Evolutionary conservation across 2,113 vertebrate genomes (phyloP).

Genomic region (Leuciscus idus): DNA sequence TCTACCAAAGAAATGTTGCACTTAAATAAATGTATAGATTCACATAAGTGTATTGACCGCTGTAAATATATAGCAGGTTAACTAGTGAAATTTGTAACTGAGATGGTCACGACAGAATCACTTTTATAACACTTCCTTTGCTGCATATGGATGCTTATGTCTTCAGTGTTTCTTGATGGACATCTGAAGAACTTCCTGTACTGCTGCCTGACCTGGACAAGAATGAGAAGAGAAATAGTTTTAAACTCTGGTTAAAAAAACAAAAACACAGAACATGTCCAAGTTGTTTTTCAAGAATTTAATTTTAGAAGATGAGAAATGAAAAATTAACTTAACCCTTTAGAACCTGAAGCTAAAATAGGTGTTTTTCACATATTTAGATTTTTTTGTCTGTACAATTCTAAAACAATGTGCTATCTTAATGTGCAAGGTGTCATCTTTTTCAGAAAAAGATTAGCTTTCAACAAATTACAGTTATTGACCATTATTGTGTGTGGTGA

Average conservation of each 20-base stretch:
- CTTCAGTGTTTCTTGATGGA: not conserved
- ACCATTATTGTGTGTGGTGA: too few species aligned
- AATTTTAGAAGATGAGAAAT: too few species aligned
- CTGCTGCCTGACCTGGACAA: conserved; percentile 37
- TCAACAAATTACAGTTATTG: too few species aligned
- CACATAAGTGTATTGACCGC: not conserved
- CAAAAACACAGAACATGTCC: not conserved
- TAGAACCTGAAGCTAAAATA: too few species aligned
- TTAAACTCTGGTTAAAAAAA: not conserved
- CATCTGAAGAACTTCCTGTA: conserved; percentile 14
- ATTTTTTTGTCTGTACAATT: too few species aligned
- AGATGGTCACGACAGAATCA: not conserved
- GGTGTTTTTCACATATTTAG: too few species aligned
- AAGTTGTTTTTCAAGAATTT: not conserved
- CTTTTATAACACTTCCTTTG: not conserved
- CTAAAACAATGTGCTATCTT: too few species aligned
- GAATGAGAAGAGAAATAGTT: not conserved
- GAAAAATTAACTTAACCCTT: too few species aligned
- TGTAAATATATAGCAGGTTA: not conserved
- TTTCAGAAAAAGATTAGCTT: too few species aligned
- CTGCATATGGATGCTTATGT: not conserved
- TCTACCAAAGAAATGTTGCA: not conserved
- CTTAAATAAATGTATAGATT: too few species aligned
- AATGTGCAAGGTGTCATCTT: too few species aligned
- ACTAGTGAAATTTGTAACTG: not conserved